Conservation (phyloP, 2,113 vertebrate genomes). For the Montifringilla adamsi region DNA sequence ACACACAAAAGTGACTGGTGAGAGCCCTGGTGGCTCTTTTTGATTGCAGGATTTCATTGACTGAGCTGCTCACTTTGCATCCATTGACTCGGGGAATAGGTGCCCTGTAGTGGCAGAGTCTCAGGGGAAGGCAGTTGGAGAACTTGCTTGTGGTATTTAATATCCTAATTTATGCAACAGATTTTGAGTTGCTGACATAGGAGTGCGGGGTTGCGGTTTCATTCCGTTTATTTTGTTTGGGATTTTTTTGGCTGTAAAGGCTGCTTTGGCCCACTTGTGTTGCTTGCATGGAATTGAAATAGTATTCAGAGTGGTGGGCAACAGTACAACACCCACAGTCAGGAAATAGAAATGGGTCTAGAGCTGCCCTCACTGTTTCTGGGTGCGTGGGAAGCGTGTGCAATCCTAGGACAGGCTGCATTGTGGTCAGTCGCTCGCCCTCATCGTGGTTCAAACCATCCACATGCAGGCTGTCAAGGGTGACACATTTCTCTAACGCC, state of each 20-base stretch:
- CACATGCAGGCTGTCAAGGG: conserved; percentile 58
- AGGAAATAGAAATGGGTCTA: conserved; percentile 17
- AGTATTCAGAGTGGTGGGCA: not conserved
- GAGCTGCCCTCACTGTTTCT: not conserved
- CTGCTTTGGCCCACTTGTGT: not conserved
- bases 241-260: not conserved
- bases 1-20: not conserved
- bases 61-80: not conserved
- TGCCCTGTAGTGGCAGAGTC: not conserved
- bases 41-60: not conserved
- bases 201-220: not conserved
- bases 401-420: not conserved
- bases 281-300: not conserved
- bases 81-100: not conserved
- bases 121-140: not conserved
- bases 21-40: not conserved
- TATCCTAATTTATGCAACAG: not conserved
- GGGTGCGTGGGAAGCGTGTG: conserved; percentile 6
- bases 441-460: conserved; percentile 14
- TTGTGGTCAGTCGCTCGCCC: conserved; percentile 35
- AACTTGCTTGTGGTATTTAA: not conserved
- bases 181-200: not conserved
- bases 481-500: conserved; percentile 70
- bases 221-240: not conserved
- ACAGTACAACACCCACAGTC: not conserved